phyloP scores from a whole-genome alignment of 2,797 vertebrate species.

The Lateolabrax maculatus region DNA sequence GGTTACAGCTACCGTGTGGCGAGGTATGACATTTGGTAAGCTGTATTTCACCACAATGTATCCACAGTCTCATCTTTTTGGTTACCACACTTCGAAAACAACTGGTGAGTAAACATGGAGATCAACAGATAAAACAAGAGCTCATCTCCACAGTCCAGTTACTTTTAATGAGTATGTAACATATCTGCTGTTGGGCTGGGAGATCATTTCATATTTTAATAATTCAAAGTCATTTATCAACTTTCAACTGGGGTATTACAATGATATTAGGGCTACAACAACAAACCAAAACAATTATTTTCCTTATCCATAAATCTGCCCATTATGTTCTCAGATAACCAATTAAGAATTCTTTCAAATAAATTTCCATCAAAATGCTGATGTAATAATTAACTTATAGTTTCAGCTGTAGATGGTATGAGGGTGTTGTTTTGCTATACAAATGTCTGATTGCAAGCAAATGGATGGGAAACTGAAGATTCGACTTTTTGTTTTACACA shows the following conservation, averaged over 20 bases:
- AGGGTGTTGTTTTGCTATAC: no score
- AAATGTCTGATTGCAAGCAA: background rate
- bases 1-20: conserved; percentile 31
- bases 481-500: background rate
- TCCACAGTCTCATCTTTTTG: no score
- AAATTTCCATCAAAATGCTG: no score
- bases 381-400: no score
- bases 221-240: background rate
- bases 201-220: background rate
- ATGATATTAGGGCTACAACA: background rate
- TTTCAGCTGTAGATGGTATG: no score
- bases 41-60: no score
- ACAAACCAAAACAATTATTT: background rate
- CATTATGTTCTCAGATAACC: background rate
- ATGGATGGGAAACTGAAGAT: background rate
- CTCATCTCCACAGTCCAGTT: no score
- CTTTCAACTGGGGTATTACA: background rate
- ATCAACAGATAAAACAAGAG: no score
- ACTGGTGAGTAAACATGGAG: no score
- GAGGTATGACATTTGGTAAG: no score
- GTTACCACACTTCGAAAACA: no score
- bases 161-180: background rate
- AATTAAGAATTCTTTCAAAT: no score
- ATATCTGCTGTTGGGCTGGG: background rate
- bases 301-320: background rate